Evolutionary conservation across 2,797 vertebrate genomes (phyloP).

Genomic region (Rhinichthys osculus): DNA sequence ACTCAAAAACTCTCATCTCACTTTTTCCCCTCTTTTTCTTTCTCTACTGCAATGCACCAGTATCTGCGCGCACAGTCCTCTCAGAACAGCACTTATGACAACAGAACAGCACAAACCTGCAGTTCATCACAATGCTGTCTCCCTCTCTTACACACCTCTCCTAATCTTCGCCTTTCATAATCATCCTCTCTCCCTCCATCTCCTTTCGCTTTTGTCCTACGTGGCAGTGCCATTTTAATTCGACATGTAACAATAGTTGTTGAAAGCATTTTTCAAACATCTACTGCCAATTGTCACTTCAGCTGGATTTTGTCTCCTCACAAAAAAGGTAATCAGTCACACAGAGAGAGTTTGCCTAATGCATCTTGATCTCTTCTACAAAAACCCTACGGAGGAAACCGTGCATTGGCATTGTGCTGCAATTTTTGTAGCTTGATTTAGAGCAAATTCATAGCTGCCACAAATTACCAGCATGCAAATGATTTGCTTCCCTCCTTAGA

Average conservation of each 20-base stretch:
- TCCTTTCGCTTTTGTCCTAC: constrained; percentile 7
- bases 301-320: constrained; percentile 28
- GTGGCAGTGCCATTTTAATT: constrained; percentile 41
- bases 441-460: constrained; percentile 1
- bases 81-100: constrained; percentile 68
- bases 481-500: constrained; percentile 12
- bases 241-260: constrained; percentile 29
- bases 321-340: constrained; percentile 36
- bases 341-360: constrained; percentile 32
- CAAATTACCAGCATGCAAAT: constrained; percentile 29
- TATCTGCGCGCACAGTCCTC: constrained; percentile 64
- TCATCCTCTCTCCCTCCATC: constrained; percentile 27
- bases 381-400: constrained; percentile 8
- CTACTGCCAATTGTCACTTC: constrained; percentile 36
- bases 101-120: constrained; percentile 57
- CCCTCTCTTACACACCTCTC: constrained; percentile 54
- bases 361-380: constrained; percentile 38
- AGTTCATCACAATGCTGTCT: constrained; percentile 35
- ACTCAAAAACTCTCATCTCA: constrained; percentile 54
- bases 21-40: constrained; percentile 55
- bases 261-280: constrained; percentile 66
- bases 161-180: constrained; percentile 40
- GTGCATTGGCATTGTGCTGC: neutral
- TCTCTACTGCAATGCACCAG: constrained; percentile 82
- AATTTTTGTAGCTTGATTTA: constrained; percentile 13